These are phyloP conservation scores for Chaetodon auriga DNA, from an alignment of 2,113 vertebrate species.

Conservation along the genomic window DNA sequence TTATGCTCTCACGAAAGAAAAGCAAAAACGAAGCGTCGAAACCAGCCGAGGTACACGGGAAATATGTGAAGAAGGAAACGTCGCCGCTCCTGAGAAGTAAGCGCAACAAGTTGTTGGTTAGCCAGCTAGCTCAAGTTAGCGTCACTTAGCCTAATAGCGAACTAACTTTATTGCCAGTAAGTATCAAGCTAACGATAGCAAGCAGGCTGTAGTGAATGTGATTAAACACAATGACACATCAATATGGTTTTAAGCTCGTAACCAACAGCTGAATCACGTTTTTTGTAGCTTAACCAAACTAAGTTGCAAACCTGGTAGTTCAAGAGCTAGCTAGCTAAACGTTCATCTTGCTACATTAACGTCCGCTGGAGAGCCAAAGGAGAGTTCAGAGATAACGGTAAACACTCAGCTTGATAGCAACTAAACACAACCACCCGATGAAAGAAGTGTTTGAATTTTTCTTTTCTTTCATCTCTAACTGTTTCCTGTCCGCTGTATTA, in stretches of 20 bases:
- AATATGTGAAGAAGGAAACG: conserved; percentile 99
- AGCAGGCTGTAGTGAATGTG: not conserved
- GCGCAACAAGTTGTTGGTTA: conserved; percentile 58
- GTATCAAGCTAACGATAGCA: not conserved
- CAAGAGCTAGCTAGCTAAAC: conserved; percentile 28
- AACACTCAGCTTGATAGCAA: not conserved
- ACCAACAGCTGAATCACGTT: accelerated
- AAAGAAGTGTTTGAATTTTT: accelerated
- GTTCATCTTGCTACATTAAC: conserved; percentile 9
- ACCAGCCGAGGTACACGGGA: conserved; percentile 96
- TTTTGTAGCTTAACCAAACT: not conserved
- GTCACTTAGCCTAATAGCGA: not conserved
- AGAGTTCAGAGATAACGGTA: not conserved
- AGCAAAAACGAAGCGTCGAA: conserved; percentile 96
- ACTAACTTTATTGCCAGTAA: not conserved
- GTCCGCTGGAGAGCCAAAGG: not conserved
- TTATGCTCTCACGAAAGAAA: conserved; percentile 97
- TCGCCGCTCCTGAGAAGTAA: conserved; percentile 96
- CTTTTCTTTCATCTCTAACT: not conserved
- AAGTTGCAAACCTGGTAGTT: conserved; percentile 12
- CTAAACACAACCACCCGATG: accelerated
- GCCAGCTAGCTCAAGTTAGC: conserved; percentile 36
- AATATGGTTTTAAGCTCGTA: accelerated
- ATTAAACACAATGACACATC: accelerated
- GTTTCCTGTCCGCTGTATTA: not conserved